Conservation (phyloP, 2,888 invertebrate genomes). For the Eucera pruinosa region DNA sequence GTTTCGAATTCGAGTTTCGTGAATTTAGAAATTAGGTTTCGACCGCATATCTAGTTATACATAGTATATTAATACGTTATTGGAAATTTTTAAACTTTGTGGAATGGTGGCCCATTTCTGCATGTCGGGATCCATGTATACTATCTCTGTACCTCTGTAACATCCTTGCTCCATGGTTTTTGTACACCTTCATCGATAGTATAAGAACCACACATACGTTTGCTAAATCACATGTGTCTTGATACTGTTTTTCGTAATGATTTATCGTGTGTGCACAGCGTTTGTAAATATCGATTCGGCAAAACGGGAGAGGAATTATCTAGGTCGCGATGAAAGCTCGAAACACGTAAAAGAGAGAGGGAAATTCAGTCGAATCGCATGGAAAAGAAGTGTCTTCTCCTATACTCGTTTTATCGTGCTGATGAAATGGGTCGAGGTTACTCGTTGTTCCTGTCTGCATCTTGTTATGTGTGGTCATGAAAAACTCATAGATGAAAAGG, state of each 20-base stretch:
- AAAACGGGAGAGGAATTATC: conserved; percentile 36
- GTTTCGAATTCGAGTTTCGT: too few relatives aligned
- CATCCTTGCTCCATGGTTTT: background rate
- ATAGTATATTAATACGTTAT: too few relatives aligned
- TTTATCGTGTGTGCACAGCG: conserved; percentile 27
- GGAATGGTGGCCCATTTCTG: too few relatives aligned
- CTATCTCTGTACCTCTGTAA: conserved; percentile 9
- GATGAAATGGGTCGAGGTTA: conserved; percentile 39
- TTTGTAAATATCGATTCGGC: conserved; percentile 46
- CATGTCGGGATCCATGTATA: too few relatives aligned
- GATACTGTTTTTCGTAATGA: background rate
- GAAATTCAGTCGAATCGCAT: conserved; percentile 15
- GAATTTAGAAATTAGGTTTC: too few relatives aligned
- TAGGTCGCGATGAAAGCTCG: conserved; percentile 58
- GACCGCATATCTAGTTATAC: too few relatives aligned
- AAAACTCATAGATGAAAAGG: background rate
- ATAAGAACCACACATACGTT: background rate
- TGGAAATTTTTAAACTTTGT: too few relatives aligned
- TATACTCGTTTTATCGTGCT: conserved; percentile 21
- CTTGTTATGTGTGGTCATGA: background rate
- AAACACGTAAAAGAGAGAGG: conserved; percentile 11
- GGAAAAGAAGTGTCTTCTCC: conserved; percentile 21
- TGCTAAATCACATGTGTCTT: background rate
- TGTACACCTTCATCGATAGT: background rate
- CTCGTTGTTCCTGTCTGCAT: conserved; percentile 1